Conservation (phyloP, 2,888 invertebrate species). For the Octodonta nipae region DNA sequence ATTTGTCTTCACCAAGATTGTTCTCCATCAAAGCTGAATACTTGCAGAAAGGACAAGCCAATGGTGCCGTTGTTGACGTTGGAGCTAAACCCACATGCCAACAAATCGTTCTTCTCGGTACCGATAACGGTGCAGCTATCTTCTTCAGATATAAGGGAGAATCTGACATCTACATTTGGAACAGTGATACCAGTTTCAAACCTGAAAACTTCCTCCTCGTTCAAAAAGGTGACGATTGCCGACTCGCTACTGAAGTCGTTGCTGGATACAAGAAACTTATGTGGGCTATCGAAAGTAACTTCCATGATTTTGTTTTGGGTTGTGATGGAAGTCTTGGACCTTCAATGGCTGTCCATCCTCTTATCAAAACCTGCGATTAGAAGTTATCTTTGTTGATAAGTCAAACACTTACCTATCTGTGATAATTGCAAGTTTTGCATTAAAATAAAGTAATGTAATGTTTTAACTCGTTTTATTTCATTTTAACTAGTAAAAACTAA, state of each 20-base stretch:
- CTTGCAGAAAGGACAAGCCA: constrained; percentile 40
- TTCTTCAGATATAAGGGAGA: constrained; percentile 51
- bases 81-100: constrained; percentile 35
- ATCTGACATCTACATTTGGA: constrained; percentile 51
- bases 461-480: no score
- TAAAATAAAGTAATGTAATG: no score
- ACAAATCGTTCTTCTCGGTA: constrained; percentile 45
- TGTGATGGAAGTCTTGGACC: constrained; percentile 49
- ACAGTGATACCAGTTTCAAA: constrained; percentile 44
- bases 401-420: no score
- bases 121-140: constrained; percentile 44
- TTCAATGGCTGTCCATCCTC: constrained; percentile 45
- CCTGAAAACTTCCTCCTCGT: constrained; percentile 44
- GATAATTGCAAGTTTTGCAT: no score
- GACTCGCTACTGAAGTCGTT: constrained; percentile 47
- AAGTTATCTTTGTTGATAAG: constrained; percentile 8
- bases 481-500: no score
- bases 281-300: constrained; percentile 54
- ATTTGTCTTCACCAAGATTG: constrained; percentile 41
- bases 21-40: constrained; percentile 44
- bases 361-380: constrained; percentile 39
- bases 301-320: constrained; percentile 48
- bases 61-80: constrained; percentile 44
- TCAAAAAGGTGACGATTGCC: constrained; percentile 44
- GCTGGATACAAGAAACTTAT: constrained; percentile 41